These are phyloP conservation scores for Campoletis raptor DNA, from an alignment of 2,888 invertebrate species.

Conservation along the genomic window DNA sequence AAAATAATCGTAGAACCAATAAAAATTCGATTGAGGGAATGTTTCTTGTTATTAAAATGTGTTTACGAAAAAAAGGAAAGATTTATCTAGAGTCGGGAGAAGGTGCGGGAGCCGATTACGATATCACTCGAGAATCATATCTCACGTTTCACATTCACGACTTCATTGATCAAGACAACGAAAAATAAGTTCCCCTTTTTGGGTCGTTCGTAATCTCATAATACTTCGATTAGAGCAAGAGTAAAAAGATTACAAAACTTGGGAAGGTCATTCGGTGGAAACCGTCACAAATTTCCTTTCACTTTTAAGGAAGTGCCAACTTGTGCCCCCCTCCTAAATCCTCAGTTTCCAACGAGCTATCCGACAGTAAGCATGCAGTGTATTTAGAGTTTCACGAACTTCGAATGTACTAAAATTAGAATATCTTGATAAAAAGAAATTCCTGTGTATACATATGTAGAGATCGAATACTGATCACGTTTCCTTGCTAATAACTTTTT, in stretches of 20 bases:
- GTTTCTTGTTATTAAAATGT: neutral
- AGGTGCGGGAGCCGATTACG: neutral
- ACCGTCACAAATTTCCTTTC: conserved; percentile 71
- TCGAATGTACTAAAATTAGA: neutral
- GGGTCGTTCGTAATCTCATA: neutral
- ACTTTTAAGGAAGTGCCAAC: conserved; percentile 72
- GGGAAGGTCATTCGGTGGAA: conserved; percentile 48
- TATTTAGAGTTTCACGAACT: neutral
- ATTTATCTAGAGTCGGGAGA: neutral
- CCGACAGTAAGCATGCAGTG: conserved; percentile 43
- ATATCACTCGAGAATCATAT: neutral
- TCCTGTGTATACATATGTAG: neutral
- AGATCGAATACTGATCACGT: neutral
- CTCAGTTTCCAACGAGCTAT: conserved; percentile 60
- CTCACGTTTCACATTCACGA: neutral
- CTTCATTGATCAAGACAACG: neutral
- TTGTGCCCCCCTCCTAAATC: conserved; percentile 28
- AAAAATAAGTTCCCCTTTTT: neutral
- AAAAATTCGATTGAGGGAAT: neutral
- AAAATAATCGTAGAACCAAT: neutral
- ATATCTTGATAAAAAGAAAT: neutral
- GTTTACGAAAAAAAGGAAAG: neutral
- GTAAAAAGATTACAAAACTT: conserved; percentile 50
- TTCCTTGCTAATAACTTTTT: no score
- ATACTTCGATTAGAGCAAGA: conserved; percentile 27